Percentiles rank a stretch among this genome's conserved stretches.
Conservation (phyloP, 1,140 invertebrate genomes). For the Hesperophylax magnus region DNA sequence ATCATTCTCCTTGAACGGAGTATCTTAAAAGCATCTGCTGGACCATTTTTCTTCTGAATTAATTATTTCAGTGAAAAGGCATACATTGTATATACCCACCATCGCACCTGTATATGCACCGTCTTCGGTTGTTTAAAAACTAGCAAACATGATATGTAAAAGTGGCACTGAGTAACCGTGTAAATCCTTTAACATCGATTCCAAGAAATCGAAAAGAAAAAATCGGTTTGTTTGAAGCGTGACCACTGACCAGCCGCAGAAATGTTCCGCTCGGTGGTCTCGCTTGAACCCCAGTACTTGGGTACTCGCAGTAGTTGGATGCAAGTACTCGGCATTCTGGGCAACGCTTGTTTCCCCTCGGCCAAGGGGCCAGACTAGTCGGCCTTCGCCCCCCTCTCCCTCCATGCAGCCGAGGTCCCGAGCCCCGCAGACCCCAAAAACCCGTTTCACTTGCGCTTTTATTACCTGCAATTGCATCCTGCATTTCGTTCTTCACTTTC, state of each 20-base stretch:
- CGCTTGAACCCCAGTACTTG: neutral
- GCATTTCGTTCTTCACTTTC: slow-evolving; percentile 17
- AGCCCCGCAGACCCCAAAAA: slow-evolving; percentile 17
- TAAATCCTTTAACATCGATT: neutral
- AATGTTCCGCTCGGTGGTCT: too few species aligned
- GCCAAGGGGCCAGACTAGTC: slow-evolving; percentile 25
- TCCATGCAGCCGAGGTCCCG: neutral
- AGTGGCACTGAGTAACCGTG: slow-evolving; percentile 2
- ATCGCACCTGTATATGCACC: too few species aligned
- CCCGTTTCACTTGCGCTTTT: slow-evolving; percentile 54
- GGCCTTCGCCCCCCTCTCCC: slow-evolving; percentile 40
- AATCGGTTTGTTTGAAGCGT: too few species aligned
- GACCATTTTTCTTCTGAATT: too few species aligned
- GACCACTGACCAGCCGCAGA: too few species aligned
- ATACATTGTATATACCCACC: too few species aligned
- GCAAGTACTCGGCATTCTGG: neutral
- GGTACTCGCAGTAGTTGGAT: neutral
- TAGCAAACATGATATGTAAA: neutral
- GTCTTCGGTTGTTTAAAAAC: neutral
- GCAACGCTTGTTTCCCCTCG: neutral
- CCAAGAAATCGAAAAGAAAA: neutral
- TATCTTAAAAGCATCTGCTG: too few species aligned
- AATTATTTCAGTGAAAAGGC: too few species aligned
- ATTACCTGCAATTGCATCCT: slow-evolving; percentile 52
- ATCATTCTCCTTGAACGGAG: too few species aligned